Percentiles rank a stretch among this genome's conserved stretches.
Evolutionary conservation across 2,113 vertebrate species (phyloP).

Genomic region (Pardalotus punctatus): DNA sequence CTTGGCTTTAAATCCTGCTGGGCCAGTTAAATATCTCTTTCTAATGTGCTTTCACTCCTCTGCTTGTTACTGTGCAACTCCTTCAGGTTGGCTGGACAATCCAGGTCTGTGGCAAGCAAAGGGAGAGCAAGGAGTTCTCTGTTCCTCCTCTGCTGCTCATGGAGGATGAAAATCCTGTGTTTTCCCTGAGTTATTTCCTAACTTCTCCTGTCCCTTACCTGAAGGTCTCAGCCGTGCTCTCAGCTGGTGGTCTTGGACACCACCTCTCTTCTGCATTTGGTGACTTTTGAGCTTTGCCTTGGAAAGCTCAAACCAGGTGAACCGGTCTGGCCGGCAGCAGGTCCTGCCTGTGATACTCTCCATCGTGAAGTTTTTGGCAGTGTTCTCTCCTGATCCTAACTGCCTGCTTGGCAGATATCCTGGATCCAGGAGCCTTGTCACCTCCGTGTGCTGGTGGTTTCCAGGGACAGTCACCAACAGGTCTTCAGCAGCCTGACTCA

Average conservation of each 20-base stretch:
- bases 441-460: not conserved
- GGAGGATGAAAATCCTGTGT: not conserved
- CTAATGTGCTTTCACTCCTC: not conserved
- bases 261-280: not conserved
- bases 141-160: not conserved
- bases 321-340: slow-evolving; percentile 42
- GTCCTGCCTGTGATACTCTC: not conserved
- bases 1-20: slow-evolving; percentile 22
- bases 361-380: not conserved
- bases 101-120: not conserved
- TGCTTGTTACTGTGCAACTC: not conserved
- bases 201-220: not conserved
- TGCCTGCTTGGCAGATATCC: not conserved
- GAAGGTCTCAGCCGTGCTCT: accelerated
- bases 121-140: not conserved
- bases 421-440: not conserved
- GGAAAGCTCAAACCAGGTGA: slow-evolving; percentile 30
- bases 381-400: not conserved
- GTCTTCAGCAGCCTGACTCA: not conserved
- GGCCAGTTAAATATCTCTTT: not conserved
- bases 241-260: not conserved
- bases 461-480: not conserved
- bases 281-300: not conserved
- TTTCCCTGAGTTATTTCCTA: not conserved
- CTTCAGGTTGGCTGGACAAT: not conserved